These are phyloP conservation scores for Phrynocephalus vlangalii DNA, from an alignment of 2,797 vertebrate species.

Conservation along the genomic window DNA sequence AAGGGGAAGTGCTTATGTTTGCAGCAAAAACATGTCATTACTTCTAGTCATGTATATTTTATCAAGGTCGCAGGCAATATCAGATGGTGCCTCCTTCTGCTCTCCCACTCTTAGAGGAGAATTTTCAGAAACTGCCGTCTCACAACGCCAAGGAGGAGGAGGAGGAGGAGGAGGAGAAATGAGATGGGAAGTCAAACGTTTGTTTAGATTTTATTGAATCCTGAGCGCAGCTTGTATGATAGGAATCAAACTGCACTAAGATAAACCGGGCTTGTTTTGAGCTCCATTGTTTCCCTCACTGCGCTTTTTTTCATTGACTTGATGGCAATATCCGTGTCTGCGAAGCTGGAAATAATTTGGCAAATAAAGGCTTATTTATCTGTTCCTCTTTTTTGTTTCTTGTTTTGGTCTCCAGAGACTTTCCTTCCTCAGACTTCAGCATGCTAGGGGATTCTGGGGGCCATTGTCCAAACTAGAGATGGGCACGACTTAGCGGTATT, in stretches of 20 bases:
- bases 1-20: neutral
- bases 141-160: neutral
- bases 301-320: neutral
- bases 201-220: neutral
- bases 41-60: constrained; percentile 16
- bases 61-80: neutral
- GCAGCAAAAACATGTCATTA: constrained; percentile 23
- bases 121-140: constrained; percentile 12
- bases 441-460: neutral
- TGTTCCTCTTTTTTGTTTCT: neutral
- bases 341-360: neutral
- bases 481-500: too few relatives aligned
- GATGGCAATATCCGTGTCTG: neutral
- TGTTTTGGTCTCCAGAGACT: neutral
- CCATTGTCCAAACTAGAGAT: neutral
- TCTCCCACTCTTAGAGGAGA: neutral
- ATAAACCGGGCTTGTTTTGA: neutral
- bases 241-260: neutral
- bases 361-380: neutral
- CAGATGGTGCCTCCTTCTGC: neutral
- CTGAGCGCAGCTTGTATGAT: neutral
- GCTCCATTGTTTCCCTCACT: neutral
- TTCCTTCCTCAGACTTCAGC: neutral
- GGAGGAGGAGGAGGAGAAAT: neutral
- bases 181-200: neutral